Conservation (phyloP, 2,113 vertebrate genomes). For the Sinocyclocheilus maitianheensis region DNA sequence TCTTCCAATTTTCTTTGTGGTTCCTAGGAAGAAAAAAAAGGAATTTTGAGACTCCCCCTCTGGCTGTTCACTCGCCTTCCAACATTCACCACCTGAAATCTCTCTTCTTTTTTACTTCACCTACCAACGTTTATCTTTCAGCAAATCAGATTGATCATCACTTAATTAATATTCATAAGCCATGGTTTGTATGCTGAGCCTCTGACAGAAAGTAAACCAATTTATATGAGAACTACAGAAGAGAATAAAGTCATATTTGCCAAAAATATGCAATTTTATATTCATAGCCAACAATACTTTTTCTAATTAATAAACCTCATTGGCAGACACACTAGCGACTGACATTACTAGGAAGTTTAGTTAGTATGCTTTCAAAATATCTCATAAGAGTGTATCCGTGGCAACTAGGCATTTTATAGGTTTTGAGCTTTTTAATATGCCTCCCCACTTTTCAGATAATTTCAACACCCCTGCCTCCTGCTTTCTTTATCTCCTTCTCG, state of each 20-base stretch:
- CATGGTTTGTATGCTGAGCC: not conserved
- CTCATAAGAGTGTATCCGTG: not conserved
- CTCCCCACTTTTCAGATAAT: not conserved
- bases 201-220: not conserved
- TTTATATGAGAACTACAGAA: not conserved
- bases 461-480: not conserved
- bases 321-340: not conserved
- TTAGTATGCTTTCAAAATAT: not conserved
- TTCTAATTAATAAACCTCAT: not conserved
- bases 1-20: not conserved
- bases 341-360: slow-evolving; percentile 7
- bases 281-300: not conserved
- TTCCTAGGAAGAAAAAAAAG: not conserved
- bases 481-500: not conserved
- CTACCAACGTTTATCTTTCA: not conserved
- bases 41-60: not conserved
- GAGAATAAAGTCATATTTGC: not conserved
- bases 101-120: not conserved
- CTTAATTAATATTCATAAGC: slow-evolving; percentile 8
- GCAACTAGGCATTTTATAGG: slow-evolving; percentile 3
- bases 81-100: not conserved
- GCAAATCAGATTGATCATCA: not conserved
- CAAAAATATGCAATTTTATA: not conserved
- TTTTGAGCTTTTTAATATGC: slow-evolving; percentile 15
- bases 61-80: not conserved